phyloP scores from a whole-genome alignment of 2,888 invertebrate species.

The Perdita meconis region DNA sequence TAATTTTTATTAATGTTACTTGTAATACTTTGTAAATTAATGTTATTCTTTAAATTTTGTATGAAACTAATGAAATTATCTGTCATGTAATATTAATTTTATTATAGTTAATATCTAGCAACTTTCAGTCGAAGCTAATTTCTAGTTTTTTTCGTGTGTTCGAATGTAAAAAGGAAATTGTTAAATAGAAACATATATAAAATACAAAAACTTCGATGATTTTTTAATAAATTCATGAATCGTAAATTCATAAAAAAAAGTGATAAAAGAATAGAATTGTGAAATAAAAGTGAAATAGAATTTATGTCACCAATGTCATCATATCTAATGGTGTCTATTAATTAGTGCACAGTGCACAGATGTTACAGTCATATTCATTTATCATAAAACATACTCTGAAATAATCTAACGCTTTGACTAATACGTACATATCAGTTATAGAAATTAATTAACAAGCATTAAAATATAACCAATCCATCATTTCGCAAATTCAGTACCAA shows the following conservation, averaged over 20 bases:
- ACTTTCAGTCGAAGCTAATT: too few species aligned
- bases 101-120: too few species aligned
- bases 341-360: slow-evolving; percentile 1
- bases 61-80: too few species aligned
- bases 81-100: not conserved
- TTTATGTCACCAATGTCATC: too few species aligned
- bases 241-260: not conserved
- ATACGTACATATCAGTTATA: too few species aligned
- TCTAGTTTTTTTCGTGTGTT: too few species aligned
- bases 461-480: not conserved
- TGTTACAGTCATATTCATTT: slow-evolving; percentile 12
- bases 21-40: not conserved
- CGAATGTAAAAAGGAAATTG: too few species aligned
- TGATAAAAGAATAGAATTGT: not conserved
- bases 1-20: not conserved
- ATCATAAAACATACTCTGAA: slow-evolving; percentile 1
- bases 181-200: too few species aligned
- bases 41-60: too few species aligned
- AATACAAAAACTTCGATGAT: not conserved
- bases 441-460: too few species aligned
- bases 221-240: not conserved
- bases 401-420: slow-evolving; percentile 2
- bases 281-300: not conserved
- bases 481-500: not conserved
- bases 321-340: not conserved